phyloP scores from a whole-genome alignment of 2,113 vertebrate species.

The Phalacrocorax aristotelis region DNA sequence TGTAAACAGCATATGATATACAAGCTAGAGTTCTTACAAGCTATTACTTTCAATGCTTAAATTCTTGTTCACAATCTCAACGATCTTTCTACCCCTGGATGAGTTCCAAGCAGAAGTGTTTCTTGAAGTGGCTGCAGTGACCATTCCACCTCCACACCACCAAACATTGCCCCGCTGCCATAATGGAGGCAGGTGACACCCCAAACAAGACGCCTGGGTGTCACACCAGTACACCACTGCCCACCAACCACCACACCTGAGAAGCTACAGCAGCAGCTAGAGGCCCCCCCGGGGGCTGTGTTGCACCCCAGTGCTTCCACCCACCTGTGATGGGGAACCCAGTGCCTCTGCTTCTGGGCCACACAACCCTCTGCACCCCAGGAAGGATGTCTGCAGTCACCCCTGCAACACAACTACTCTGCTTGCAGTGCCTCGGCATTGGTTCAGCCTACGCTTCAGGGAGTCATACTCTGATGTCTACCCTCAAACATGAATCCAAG shows the following conservation, averaged over 20 bases:
- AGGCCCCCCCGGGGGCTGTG: not conserved
- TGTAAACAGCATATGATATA: not conserved
- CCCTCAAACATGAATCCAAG: not conserved
- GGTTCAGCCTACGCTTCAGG: accelerated
- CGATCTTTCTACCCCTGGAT: not conserved
- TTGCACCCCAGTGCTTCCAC: not conserved
- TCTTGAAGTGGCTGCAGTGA: not conserved
- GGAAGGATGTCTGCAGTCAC: not conserved
- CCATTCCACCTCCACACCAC: not conserved
- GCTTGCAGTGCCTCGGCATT: accelerated
- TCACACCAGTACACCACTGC: not conserved
- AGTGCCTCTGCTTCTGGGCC: not conserved
- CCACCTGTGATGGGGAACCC: not conserved
- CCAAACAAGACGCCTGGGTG: accelerated
- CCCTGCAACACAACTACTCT: accelerated
- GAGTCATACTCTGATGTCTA: not conserved
- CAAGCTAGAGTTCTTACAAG: not conserved
- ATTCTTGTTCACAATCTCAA: not conserved
- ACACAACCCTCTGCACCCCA: accelerated
- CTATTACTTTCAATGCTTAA: not conserved
- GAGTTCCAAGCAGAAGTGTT: not conserved
- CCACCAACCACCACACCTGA: not conserved
- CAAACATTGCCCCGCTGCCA: accelerated
- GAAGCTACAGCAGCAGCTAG: not conserved
- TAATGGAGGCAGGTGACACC: not conserved